These are phyloP conservation scores for Scaptomyza flava DNA, from an alignment of 2,888 invertebrate genomes.

Conservation along the genomic window DNA sequence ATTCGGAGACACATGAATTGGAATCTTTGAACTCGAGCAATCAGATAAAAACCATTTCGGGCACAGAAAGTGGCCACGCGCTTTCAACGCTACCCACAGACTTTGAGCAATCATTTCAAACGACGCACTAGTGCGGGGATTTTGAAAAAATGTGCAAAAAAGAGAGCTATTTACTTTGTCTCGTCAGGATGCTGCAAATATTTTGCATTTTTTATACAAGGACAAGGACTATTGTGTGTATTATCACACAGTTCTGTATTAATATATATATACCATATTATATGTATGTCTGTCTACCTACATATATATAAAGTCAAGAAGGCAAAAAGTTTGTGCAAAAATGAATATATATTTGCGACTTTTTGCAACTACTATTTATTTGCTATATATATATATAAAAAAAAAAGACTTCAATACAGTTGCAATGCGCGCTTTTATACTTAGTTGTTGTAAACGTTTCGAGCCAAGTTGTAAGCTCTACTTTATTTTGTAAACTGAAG, in stretches of 20 bases:
- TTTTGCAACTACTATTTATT: conserved; percentile 53
- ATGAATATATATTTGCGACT: conserved; percentile 18
- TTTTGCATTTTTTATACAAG: conserved; percentile 46
- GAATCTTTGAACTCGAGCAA: conserved; percentile 84
- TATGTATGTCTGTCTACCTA: conserved; percentile 12
- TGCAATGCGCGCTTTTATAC: conserved; percentile 57
- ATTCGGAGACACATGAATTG: conserved; percentile 84
- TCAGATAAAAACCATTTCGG: conserved; percentile 83
- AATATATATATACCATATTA: conserved; percentile 19
- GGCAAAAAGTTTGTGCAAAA: conserved; percentile 11
- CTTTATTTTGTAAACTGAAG: conserved; percentile 66
- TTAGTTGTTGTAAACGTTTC: conserved; percentile 48
- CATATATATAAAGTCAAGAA: conserved; percentile 26
- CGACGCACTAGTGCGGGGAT: conserved; percentile 38
- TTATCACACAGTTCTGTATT: conserved; percentile 10
- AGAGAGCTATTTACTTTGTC: conserved; percentile 6
- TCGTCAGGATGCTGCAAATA: conserved; percentile 8
- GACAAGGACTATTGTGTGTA: conserved; percentile 13
- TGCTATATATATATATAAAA: conserved; percentile 49
- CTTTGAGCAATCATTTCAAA: conserved; percentile 79
- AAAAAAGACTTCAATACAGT: conserved; percentile 69
- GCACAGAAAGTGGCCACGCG: conserved; percentile 76
- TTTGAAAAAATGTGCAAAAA: not conserved
- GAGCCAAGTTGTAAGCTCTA: conserved; percentile 39
- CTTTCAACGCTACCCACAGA: conserved; percentile 69